Base-by-base conservation (phyloP, 2,888 invertebrate genomes). In the Pseudococcus viburni region DNA sequence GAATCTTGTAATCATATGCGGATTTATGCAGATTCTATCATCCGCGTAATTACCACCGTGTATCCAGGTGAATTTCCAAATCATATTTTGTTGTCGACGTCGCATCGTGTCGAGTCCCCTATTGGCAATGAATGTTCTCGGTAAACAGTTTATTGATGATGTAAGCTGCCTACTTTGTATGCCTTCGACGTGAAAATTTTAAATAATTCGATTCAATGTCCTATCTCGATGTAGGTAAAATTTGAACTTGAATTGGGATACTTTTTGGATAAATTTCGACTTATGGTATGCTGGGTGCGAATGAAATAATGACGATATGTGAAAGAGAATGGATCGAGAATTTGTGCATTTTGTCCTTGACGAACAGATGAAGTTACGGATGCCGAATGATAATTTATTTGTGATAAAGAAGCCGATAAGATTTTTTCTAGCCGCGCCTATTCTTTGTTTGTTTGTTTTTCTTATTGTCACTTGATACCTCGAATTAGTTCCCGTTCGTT, bases 351-450 rank as follows among this genome's bases (percentile, higher is more conserved):
- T 59, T 19, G 59, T 59, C 59, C 59, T 59, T 59, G 59, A 19
- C 6, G 59, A 59, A 59, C 59, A 59, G 59, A 59, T 59, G 59
- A 59, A 9, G 59, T 59, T 59, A 59, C 59, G 59, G 59, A 59
- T 59, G 19, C 19, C 59, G 59, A 59, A 59, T 59, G 59, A 59
- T 59, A 59, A 59, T 59, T 59, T 59, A 59, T 59, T 59, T n/a
- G n/a, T 19, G 59, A 59, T 59, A 59, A 59, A 59, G 19, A 59
- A 59, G 11, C 55, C 19, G 59, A 59, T 59, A 59, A 59, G 59
- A 59, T 59, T 19, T 59, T 59, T 59, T 59, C 59, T 19, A 59
- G 19, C 59, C 59, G 19, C 59, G 19, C 59, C 59, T 59, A 0
- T 59, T n/a, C 59, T 59, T 59, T 59, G 59, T 59, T 59, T 59